phyloP scores from a whole-genome alignment of 2,888 invertebrate species.

The Margaritifera margaritifera region DNA sequence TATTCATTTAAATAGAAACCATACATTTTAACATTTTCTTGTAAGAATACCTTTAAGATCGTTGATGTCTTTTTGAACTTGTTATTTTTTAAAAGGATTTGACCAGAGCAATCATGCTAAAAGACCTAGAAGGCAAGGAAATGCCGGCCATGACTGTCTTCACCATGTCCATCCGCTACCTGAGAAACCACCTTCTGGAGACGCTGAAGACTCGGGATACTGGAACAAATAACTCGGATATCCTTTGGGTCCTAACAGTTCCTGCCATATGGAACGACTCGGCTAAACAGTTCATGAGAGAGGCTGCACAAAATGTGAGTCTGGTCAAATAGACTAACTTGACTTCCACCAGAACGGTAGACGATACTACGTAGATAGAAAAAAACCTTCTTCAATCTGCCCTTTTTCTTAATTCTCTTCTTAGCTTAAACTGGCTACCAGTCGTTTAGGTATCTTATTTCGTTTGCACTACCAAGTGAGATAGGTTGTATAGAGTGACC shows the following conservation, averaged over 20 bases:
- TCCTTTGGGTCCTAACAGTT: conserved; percentile 26
- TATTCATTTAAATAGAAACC: too few relatives aligned
- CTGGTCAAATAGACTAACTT: background rate
- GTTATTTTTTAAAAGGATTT: conserved; percentile 13
- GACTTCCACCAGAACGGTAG: too few relatives aligned
- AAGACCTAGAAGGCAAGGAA: conserved; percentile 21
- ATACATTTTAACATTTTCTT: background rate
- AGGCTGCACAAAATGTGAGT: conserved; percentile 20
- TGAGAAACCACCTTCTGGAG: conserved; percentile 18
- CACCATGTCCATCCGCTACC: conserved; percentile 17
- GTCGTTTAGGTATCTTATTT: too few relatives aligned
- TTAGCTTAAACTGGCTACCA: too few relatives aligned
- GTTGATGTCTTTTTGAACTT: background rate
- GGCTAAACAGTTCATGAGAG: conserved; percentile 31
- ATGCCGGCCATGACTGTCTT: conserved; percentile 24
- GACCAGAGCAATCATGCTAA: conserved; percentile 15
- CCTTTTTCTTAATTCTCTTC: too few relatives aligned
- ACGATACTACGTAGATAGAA: too few relatives aligned
- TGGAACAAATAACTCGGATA: conserved; percentile 13
- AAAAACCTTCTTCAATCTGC: too few relatives aligned
- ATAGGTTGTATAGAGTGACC: too few relatives aligned
- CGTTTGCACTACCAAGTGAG: too few relatives aligned
- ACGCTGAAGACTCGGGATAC: conserved; percentile 12
- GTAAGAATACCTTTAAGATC: background rate
- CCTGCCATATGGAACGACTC: conserved; percentile 30